Evolutionary conservation across 2,888 invertebrate genomes (phyloP).

Genomic region (Metalampra italica): DNA sequence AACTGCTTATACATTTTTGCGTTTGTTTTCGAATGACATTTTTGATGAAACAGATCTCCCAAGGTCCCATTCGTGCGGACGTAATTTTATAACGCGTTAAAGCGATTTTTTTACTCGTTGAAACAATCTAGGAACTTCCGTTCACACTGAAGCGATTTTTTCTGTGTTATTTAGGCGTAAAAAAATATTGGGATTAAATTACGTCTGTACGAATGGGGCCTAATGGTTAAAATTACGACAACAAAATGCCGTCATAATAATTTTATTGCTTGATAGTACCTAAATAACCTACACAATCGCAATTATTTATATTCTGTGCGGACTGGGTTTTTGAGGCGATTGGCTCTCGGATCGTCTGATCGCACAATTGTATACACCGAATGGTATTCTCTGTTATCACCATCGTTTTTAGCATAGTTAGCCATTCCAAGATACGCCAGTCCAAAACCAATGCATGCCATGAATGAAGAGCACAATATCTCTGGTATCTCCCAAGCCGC

Average conservation of each 20-base stretch:
- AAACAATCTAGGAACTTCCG: too few species aligned
- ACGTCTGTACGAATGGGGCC: too few species aligned
- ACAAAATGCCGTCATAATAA: too few species aligned
- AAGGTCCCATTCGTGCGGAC: too few species aligned
- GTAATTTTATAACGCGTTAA: too few species aligned
- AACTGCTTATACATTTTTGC: too few species aligned
- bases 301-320: slow-evolving; percentile 29
- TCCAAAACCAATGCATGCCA: slow-evolving; percentile 78
- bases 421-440: slow-evolving; percentile 58
- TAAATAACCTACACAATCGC: background rate
- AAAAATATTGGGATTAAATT: too few species aligned
- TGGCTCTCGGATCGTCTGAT: slow-evolving; percentile 80
- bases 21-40: too few species aligned
- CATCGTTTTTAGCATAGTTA: slow-evolving; percentile 72
- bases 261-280: background rate
- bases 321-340: slow-evolving; percentile 47
- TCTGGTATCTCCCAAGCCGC: slow-evolving; percentile 85
- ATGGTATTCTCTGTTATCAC: slow-evolving; percentile 82
- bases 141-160: too few species aligned
- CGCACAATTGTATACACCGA: slow-evolving; percentile 78
- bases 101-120: too few species aligned
- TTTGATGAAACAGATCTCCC: too few species aligned
- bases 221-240: background rate
- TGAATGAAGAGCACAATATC: slow-evolving; percentile 76
- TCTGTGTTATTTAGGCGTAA: too few species aligned